Base-by-base conservation (phyloP, 2,888 invertebrate genomes). In the Rhyacophila evoluta region DNA sequence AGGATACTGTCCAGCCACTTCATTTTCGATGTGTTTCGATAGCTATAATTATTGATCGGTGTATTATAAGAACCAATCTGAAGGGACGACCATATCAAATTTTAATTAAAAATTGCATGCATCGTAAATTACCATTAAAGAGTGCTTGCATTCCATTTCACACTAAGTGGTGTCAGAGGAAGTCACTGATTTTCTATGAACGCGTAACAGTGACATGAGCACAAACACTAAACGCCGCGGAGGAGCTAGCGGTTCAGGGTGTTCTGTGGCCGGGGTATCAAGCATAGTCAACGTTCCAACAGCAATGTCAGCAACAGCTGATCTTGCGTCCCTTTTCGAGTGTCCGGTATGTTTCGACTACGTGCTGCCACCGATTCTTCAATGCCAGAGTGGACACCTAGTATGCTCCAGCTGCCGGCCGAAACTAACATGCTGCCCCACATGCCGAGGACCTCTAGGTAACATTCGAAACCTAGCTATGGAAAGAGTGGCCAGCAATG, bases 311-410 rank as follows among this genome's bases (percentile, higher is more conserved):
- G 94, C 96, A 84, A 94, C 95, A 74, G 94, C 96, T 84, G 97
- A 97, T 88, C 89, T 97, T 85, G 96, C 97, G 82, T 96, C 96
- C 82, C 90, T 97, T 74, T 97, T 97, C 87, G 97, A 97, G 87
- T 97, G 97, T 87, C 97, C 97, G 38, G 99, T 99, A 83, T 99
- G 99, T 89, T 98, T 99, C 88, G 99, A 99, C 89, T 99, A 98
- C 91, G 99, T 99, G 83, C 91, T 99, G 86, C 99, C 99, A 83
- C 99, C 99, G 39, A 99, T 99, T 85, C 92, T 98, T 87, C 99
- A 99, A 88, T 99, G 99, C 88, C 98, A 98, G 87, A 98, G 97
- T 87, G 99, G 99, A 81, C 99, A 99, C 89, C 92, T 99, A 85
- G 98, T 99, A 80, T 99, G 99, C 90, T 97, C 98, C 82, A 96